Conservation (phyloP, 2,113 vertebrate species). For the Poecilia latipinna region DNA sequence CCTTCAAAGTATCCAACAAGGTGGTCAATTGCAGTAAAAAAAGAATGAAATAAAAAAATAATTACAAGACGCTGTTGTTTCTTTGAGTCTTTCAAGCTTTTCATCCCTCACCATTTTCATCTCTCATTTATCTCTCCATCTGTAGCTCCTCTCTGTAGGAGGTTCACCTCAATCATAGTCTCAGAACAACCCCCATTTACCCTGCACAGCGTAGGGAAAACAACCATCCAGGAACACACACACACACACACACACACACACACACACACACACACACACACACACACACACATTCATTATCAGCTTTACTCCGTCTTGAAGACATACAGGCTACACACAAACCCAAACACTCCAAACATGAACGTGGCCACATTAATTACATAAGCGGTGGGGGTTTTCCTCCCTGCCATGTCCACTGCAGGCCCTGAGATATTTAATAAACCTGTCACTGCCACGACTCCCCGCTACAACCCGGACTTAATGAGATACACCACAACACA, state of each 20-base stretch:
- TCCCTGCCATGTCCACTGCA: conserved; percentile 67
- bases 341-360: conserved; percentile 55
- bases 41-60: conserved; percentile 22
- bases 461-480: conserved; percentile 60
- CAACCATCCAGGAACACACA: conserved; percentile 36
- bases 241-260: too few relatives aligned
- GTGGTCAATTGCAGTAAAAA: conserved; percentile 35
- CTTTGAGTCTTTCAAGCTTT: conserved; percentile 20
- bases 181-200: conserved; percentile 34
- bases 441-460: conserved; percentile 70
- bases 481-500: conserved; percentile 59
- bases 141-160: conserved; percentile 50
- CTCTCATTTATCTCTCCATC: conserved; percentile 55
- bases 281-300: conserved; percentile 40
- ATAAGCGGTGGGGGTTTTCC: conserved; percentile 69
- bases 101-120: conserved; percentile 41
- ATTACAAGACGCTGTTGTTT: conserved; percentile 36
- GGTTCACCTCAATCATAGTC: conserved; percentile 26
- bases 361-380: conserved; percentile 75
- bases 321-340: conserved; percentile 42
- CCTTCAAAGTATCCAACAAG: conserved; percentile 19
- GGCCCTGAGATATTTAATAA: conserved; percentile 76
- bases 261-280: not conserved
- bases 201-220: conserved; percentile 40
- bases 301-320: conserved; percentile 50